phyloP scores from a whole-genome alignment of 37 sponge, comb jelly and placozoan species.

The Eunapius fragilis region DNA sequence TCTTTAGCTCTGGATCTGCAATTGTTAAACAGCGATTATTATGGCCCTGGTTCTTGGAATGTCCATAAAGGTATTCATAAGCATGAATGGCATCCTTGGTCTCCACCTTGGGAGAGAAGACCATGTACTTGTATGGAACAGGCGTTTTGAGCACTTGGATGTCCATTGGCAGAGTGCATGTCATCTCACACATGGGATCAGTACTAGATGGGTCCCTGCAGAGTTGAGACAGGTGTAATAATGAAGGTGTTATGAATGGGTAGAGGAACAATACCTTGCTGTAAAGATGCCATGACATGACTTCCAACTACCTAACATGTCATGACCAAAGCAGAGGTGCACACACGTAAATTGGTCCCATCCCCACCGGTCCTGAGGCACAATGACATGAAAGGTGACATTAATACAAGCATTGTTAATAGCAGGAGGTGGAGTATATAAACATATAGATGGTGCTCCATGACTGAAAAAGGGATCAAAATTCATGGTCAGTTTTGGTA shows the following conservation, averaged over 20 bases:
- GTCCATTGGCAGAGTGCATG: not conserved
- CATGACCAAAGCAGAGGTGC: not conserved
- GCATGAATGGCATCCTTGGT: not conserved
- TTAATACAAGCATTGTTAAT: not conserved
- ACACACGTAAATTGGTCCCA: not conserved
- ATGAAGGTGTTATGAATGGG: too few species aligned
- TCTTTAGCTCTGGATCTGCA: not conserved
- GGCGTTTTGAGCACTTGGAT: not conserved
- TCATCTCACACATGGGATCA: not conserved
- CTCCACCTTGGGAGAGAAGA: not conserved
- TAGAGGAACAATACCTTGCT: not conserved
- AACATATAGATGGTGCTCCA: not conserved
- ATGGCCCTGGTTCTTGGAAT: not conserved
- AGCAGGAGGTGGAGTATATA: not conserved
- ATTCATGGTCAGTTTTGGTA: not conserved
- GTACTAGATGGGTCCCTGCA: not conserved
- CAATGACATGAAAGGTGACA: not conserved
- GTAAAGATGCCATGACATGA: not conserved
- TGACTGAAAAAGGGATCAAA: not conserved
- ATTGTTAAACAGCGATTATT: not conserved
- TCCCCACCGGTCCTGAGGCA: not conserved
- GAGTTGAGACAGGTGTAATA: not conserved
- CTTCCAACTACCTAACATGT: not conserved
- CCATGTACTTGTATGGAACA: not conserved
- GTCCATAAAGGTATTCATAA: not conserved